phyloP scores from a whole-genome alignment of 2,113 vertebrate genomes.

The Oreamnos americanus region DNA sequence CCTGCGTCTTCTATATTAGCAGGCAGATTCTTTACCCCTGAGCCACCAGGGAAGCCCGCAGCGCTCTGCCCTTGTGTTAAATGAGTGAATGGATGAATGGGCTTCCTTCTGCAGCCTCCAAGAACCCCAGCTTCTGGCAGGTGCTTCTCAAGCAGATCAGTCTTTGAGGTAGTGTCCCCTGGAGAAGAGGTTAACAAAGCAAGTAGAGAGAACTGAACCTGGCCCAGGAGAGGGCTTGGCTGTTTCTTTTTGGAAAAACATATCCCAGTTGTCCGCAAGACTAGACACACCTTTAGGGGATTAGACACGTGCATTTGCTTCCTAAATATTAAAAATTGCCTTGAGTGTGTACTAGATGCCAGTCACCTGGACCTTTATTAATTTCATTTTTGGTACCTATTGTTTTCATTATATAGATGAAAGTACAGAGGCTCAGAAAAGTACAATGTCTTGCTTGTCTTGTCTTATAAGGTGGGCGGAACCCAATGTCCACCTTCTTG shows the following conservation, averaged over 20 bases:
- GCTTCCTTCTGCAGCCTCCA: neutral
- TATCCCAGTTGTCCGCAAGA: neutral
- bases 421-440: neutral
- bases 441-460: neutral
- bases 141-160: neutral
- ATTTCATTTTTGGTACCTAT: conserved; percentile 5
- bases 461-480: neutral
- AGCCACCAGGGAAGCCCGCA: neutral
- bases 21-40: neutral
- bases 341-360: neutral
- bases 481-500: neutral
- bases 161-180: neutral
- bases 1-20: neutral
- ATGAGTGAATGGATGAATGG: neutral
- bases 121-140: neutral
- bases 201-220: neutral
- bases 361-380: neutral
- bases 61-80: neutral
- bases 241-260: neutral
- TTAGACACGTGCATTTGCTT: neutral
- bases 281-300: neutral
- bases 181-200: neutral
- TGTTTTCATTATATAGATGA: neutral
- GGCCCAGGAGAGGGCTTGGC: neutral
- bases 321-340: neutral